These are phyloP conservation scores for Leucophora obtusa DNA, from an alignment of 2,888 invertebrate genomes.

Conservation along the genomic window DNA sequence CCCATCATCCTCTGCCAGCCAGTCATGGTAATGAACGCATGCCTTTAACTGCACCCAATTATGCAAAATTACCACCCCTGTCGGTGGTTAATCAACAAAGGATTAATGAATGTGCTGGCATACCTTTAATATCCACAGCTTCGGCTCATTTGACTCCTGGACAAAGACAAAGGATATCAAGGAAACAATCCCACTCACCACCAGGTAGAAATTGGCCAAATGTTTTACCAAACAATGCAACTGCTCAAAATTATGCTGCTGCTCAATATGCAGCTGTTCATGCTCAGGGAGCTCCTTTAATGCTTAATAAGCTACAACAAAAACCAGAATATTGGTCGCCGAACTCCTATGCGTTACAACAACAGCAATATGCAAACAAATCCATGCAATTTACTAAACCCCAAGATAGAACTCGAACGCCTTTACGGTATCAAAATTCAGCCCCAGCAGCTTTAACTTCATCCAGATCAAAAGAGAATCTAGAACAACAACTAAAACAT, in stretches of 20 bases:
- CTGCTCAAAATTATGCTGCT: constrained; percentile 38
- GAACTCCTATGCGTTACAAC: constrained; percentile 2
- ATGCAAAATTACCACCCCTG: constrained; percentile 67
- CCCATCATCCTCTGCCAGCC: constrained; percentile 10
- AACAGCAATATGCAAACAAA: constrained; percentile 30
- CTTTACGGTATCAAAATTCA: constrained; percentile 73
- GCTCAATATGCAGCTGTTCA: constrained; percentile 82
- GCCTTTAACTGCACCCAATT: constrained; percentile 66
- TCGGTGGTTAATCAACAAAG: constrained; percentile 73
- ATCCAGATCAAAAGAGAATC: constrained; percentile 64
- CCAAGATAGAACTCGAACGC: constrained; percentile 68
- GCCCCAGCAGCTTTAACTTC: constrained; percentile 68
- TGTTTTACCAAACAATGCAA: constrained; percentile 39
- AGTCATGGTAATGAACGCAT: constrained; percentile 33
- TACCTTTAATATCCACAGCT: constrained; percentile 89
- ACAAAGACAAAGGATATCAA: constrained; percentile 77
- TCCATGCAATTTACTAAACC: constrained; percentile 46
- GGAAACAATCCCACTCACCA: constrained; percentile 67
- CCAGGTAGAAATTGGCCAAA: constrained; percentile 54
- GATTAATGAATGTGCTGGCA: constrained; percentile 86
- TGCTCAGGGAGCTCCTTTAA: constrained; percentile 91
- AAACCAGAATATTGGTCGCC: constrained; percentile 51
- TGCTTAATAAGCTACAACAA: constrained; percentile 78
- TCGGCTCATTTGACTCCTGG: constrained; percentile 79
- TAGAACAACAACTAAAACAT: constrained; percentile 28